Percentiles rank a stretch among this genome's conserved stretches.
Evolutionary conservation across 2,797 vertebrate species (phyloP).

Genomic region (Pseudocheirus occidentalis): DNA sequence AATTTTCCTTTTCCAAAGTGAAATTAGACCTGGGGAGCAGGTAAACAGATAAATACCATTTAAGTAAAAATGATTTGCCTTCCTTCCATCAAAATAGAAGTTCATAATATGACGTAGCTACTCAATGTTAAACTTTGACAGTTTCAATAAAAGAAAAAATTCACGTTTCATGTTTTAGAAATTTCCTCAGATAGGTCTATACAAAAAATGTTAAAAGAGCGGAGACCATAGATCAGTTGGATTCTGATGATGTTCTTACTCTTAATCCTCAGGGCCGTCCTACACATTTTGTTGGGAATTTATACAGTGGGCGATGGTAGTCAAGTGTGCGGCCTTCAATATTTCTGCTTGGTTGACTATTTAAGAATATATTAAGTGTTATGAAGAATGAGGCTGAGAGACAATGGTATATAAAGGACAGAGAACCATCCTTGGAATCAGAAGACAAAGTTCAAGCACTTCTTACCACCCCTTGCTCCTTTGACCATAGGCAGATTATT

Average conservation of each 20-base stretch:
- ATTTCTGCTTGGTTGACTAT: neutral
- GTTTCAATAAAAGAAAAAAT: neutral
- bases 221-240: neutral
- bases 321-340: neutral
- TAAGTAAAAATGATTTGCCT: neutral
- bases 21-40: conserved; percentile 58
- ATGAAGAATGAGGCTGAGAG: neutral
- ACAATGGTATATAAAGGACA: neutral
- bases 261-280: neutral
- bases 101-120: neutral
- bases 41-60: neutral
- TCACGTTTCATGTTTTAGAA: neutral
- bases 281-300: neutral
- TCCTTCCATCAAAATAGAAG: neutral
- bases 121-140: neutral
- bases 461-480: neutral
- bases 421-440: neutral
- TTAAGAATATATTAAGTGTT: neutral
- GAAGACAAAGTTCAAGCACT: neutral
- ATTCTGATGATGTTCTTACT: neutral
- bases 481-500: neutral
- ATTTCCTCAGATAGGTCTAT: neutral
- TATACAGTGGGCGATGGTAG: neutral
- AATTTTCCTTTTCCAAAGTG: conserved; percentile 71
- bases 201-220: neutral